Base-by-base conservation (phyloP, 92 coral and sea anemone genomes). In the Bergia puertoricense region DNA sequence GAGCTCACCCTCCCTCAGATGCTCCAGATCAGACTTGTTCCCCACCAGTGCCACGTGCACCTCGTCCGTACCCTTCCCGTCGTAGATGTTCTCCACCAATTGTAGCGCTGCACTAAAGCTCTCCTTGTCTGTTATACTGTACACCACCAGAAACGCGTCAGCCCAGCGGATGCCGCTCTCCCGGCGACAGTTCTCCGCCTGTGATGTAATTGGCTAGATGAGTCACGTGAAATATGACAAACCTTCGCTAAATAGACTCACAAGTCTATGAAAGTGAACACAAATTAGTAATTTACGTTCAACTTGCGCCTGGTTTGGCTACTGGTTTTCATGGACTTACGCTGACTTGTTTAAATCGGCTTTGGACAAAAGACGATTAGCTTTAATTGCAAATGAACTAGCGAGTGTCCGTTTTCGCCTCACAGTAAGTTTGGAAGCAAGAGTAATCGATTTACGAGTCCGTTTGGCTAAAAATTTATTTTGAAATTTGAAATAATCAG, bases 101-200 rank as follows among this genome's bases (percentile, higher is more conserved):
- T 95, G 98, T 6, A 95, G 86, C 0, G 99, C 99, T 30, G 95
- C 91, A 83, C 96, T 94, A 81, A 97, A 97, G 91, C 99, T 97
- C 79, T 93, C 93, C 87, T 92, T 97, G 81, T 97, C 99, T 36
- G 99, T 97, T 42, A 97, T 93, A n/a, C 97, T 92, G 90, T 97
- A 97, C n/a, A 96, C 96, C 15, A 97, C 99, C 20, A 96, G 93
- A 73, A 97, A 97, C 0, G 97, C 99, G 89, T 97, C 99, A 6
- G 98, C 99, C 99, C 99, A 97, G 18, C 92, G 83, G 40, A 97
- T 94, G 75, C 95, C 93, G 54, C 91, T 91, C 85, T 89, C 92
- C 59, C 87, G 22, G 43, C 65, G 79, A 15, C 78, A 84, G 46
- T 23, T 84, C 56, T 84, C 87, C 9, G 40, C 78, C 87, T 84